Base-by-base conservation (phyloP, 2,797 vertebrate genomes). In the Emydoidea blandingii region DNA sequence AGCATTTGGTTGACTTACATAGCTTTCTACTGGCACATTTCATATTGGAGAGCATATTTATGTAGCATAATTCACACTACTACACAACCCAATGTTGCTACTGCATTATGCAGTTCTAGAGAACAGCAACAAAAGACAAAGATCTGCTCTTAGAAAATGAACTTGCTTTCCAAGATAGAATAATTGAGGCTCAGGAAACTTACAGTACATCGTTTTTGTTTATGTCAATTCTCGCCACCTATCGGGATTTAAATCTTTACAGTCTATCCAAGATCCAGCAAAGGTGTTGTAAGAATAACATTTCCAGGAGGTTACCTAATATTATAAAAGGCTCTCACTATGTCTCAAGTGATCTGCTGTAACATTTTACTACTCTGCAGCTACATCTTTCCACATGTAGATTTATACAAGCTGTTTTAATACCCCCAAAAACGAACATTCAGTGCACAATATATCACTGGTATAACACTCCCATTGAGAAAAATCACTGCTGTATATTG, bases 221-320 rank as follows among this genome's bases (percentile, higher is more conserved):
- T 96, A 96, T 85, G 89, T 88, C 72, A 88, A 56, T 82, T 50
- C 72, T 82, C 12, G 81, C 21, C 52, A 89, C 95, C 89, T 50
- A 44, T 29, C 82, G 92, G 85, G 95, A 96, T 79, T 53, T 88
- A 82, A 94, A 87, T 93, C 90, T 96, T 95, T 92, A 83, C 62
- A 88, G 56, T 90, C 37, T 92, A 79, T 95, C 85, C 93, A 90
- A 83, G 83, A 93, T 76, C 87, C 25, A 79, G 74, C 4, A 79
- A 96, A 76, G 85, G 83, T 91, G 65, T 87, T 87, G 16, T 8
- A 96, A 86, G 89, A 97, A 95, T 93, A 95, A 83, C 93, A 94
- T 93, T 97, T 97, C 83, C 78, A 97, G 87, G 83, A 95, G 49
- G 87, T 97, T 97, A 97, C 89, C 57, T 94, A 94, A 93, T 93